phyloP scores from a whole-genome alignment of 2,113 vertebrate species.

The Coptodon bakossiorum region DNA sequence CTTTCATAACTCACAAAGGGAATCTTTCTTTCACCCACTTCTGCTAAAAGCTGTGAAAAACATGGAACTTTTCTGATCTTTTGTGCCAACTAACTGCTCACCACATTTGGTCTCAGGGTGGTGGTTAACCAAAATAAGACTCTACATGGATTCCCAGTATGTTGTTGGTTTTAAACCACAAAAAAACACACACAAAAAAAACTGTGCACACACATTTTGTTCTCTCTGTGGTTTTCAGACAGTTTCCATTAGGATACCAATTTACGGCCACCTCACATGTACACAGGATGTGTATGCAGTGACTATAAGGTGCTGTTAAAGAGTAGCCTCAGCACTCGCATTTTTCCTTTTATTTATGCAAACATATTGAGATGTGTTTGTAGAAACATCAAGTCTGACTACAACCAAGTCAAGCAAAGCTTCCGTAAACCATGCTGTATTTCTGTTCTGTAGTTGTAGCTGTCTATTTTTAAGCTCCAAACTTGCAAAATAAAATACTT shows the following conservation, averaged over 20 bases:
- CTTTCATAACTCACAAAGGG: not conserved
- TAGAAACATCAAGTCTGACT: rapidly evolving
- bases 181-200: not conserved
- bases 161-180: not conserved
- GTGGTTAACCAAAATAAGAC: not conserved
- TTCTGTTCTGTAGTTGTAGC: not conserved
- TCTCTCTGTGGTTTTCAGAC: not conserved
- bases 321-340: not conserved
- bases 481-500: not conserved
- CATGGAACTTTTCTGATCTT: not conserved
- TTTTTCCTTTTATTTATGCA: not conserved
- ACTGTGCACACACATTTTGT: not conserved
- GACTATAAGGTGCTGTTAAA: not conserved
- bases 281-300: not conserved
- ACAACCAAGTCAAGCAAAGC: not conserved
- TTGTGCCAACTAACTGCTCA: not conserved
- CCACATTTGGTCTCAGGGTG: not conserved
- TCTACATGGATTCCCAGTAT: not conserved
- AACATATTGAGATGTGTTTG: not conserved
- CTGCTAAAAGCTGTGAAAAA: not conserved
- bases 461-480: not conserved
- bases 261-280: not conserved
- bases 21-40: not conserved
- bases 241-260: not conserved
- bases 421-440: rapidly evolving